A percentile compares a stretch with the other conserved stretches of the same genome.
Conservation (phyloP, 1,140 invertebrate genomes). For the Drosophila nannoptera region DNA sequence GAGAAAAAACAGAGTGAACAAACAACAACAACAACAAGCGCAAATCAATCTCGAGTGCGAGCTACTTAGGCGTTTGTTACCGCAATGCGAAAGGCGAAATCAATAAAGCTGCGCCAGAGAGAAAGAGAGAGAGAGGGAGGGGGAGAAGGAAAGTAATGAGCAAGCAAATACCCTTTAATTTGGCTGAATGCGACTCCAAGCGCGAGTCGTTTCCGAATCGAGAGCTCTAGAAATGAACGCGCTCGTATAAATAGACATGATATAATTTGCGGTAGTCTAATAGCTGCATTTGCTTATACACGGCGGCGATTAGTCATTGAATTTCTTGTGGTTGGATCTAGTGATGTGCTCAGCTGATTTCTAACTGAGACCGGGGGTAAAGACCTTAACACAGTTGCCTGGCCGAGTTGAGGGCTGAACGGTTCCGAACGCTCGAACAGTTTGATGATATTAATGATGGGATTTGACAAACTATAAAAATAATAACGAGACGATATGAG, state of each 20-base stretch:
- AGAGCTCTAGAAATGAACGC: conserved; percentile 35
- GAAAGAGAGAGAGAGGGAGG: not conserved
- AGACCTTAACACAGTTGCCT: conserved; percentile 43
- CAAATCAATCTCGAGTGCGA: conserved; percentile 38
- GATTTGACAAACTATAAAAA: conserved; percentile 43
- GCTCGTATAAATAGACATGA: conserved; percentile 44
- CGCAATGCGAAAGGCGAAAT: conserved; percentile 10
- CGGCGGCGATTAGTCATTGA: conserved; percentile 38
- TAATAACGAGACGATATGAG: conserved; percentile 35
- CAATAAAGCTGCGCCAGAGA: not conserved
- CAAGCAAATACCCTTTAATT: too few relatives aligned
- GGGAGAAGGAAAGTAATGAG: not conserved
- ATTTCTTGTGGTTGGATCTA: conserved; percentile 40
- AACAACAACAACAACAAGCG: conserved; percentile 21
- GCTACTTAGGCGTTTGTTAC: conserved; percentile 35
- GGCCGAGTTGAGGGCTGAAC: conserved; percentile 15
- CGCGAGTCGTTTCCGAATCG: conserved; percentile 11
- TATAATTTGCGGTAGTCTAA: conserved; percentile 39
- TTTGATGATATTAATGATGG: conserved; percentile 50
- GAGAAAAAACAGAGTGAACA: conserved; percentile 30
- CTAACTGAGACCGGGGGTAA: conserved; percentile 24
- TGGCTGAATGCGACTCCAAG: too few relatives aligned
- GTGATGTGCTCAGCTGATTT: conserved; percentile 4
- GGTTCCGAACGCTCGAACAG: conserved; percentile 57
- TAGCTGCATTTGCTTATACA: conserved; percentile 32